phyloP scores from a whole-genome alignment of 2,888 invertebrate species.

The Drosophila prostipennis region DNA sequence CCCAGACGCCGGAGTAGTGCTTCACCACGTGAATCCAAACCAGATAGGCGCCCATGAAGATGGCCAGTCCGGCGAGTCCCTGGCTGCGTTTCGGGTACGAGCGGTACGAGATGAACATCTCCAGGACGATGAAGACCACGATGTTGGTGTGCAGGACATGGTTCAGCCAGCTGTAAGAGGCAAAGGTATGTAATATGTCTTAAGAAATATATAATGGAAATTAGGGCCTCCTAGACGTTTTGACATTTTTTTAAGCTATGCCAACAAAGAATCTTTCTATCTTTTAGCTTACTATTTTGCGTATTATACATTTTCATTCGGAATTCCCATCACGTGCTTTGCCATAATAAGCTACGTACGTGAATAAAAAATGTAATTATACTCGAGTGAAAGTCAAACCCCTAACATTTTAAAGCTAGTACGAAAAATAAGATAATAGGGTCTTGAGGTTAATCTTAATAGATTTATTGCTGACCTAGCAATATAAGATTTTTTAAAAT shows the following conservation, averaged over 20 bases:
- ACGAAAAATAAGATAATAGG: not conserved
- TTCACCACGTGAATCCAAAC: slow-evolving; percentile 92
- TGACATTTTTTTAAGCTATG: too few species aligned
- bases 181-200: not conserved
- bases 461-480: not conserved
- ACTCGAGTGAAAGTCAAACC: not conserved
- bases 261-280: not conserved
- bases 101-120: slow-evolving; percentile 90
- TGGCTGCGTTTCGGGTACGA: slow-evolving; percentile 89
- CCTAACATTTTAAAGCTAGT: not conserved
- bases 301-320: not conserved
- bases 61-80: slow-evolving; percentile 87
- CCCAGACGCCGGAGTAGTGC: slow-evolving; percentile 92
- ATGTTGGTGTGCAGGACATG: slow-evolving; percentile 96
- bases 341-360: not conserved
- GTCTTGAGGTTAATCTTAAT: not conserved
- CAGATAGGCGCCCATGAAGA: slow-evolving; percentile 90
- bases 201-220: not conserved
- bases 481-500: too few species aligned
- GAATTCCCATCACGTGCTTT: not conserved
- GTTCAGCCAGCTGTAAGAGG: slow-evolving; percentile 90
- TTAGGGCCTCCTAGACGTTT: not conserved
- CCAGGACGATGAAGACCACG: slow-evolving; percentile 90
- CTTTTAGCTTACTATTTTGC: not conserved
- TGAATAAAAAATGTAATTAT: not conserved